These are phyloP conservation scores for Andrena trimmerana DNA, from an alignment of 2,888 invertebrate genomes.

Conservation along the genomic window DNA sequence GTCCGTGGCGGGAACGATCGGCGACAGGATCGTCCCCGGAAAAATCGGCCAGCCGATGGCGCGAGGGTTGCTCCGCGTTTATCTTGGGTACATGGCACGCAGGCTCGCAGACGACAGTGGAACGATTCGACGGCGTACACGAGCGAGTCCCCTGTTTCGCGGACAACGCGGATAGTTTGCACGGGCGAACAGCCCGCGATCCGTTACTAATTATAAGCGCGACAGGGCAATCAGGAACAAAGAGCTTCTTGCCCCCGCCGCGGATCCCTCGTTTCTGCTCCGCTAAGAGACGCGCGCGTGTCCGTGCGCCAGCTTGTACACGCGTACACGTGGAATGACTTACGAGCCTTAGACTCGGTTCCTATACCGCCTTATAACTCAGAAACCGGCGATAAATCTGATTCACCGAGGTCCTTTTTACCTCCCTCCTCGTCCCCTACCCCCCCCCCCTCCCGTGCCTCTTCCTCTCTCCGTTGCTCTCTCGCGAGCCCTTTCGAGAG, in stretches of 20 bases:
- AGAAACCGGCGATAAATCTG: conserved; percentile 80
- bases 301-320: conserved; percentile 45
- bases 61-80: not conserved
- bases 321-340: conserved; percentile 76
- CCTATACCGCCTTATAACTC: conserved; percentile 76
- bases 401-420: conserved; percentile 72
- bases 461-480: conserved; percentile 43
- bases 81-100: not conserved
- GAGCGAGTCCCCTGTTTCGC: not conserved
- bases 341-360: conserved; percentile 76
- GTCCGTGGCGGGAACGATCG: too few species aligned
- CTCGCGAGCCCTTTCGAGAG: conserved; percentile 43
- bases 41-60: not conserved
- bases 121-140: conserved; percentile 17
- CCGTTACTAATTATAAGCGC: conserved; percentile 79
- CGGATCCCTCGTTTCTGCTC: conserved; percentile 47
- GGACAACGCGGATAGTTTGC: conserved; percentile 7
- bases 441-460: not conserved
- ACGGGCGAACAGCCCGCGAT: conserved; percentile 48
- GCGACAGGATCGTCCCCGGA: not conserved
- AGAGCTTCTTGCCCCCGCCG: conserved; percentile 63
- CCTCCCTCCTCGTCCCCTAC: conserved; percentile 41
- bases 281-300: conserved; percentile 39
- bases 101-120: not conserved
- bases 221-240: conserved; percentile 79